Evolutionary conservation across 2,797 vertebrate genomes (phyloP).

Genomic region (Neomorphus geoffroyi): DNA sequence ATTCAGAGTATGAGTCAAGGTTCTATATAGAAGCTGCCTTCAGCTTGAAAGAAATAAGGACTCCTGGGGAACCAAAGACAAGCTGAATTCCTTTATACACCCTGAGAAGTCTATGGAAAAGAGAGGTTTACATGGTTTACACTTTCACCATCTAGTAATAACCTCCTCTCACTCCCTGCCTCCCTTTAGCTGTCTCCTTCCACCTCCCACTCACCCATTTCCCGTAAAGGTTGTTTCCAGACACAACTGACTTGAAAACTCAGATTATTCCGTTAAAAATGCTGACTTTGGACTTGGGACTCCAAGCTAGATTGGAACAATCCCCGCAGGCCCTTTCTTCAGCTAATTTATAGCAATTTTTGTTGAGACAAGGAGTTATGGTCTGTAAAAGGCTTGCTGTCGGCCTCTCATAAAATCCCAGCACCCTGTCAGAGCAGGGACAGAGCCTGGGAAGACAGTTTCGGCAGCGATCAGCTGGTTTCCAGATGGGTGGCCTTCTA

Average conservation of each 20-base stretch:
- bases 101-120: not conserved
- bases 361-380: conserved; percentile 83
- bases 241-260: conserved; percentile 61
- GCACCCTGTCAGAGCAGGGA: conserved; percentile 68
- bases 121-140: not conserved
- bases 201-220: not conserved
- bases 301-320: conserved; percentile 31
- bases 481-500: conserved; percentile 87
- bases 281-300: conserved; percentile 60
- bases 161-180: not conserved
- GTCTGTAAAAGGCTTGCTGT: conserved; percentile 84
- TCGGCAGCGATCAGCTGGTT: conserved; percentile 81
- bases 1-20: not conserved
- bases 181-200: not conserved
- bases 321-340: conserved; percentile 74
- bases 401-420: conserved; percentile 80
- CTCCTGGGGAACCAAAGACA: not conserved
- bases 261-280: conserved; percentile 57
- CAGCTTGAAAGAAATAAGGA: not conserved
- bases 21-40: not conserved
- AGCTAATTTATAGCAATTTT: conserved; percentile 83
- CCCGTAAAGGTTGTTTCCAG: conserved; percentile 15
- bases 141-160: conserved; percentile 17
- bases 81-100: conserved; percentile 8
- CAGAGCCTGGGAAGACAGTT: conserved; percentile 55